Evolutionary conservation across 2,113 vertebrate species (phyloP).

Genomic region (Ptilorrhoa leucosticta): DNA sequence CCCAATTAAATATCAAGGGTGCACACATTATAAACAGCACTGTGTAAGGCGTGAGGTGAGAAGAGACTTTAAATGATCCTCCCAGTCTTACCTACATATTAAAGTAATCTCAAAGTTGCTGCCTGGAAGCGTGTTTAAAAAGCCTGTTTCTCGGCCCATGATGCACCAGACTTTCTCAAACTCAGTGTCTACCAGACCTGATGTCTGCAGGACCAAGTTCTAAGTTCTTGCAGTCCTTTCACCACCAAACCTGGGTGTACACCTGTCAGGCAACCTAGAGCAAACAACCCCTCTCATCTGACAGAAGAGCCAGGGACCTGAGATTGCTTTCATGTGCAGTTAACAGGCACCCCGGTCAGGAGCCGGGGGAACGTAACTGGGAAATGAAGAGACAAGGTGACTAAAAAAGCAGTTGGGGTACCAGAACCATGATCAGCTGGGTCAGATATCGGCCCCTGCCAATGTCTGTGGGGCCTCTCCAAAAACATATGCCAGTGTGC

Average conservation of each 20-base stretch:
- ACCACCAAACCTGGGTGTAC: not conserved
- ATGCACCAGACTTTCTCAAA: not conserved
- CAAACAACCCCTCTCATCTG: not conserved
- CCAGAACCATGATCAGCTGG: not conserved
- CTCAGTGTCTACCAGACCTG: fast-evolving
- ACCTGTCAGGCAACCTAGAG: not conserved
- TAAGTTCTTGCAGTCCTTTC: not conserved
- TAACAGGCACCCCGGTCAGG: fast-evolving
- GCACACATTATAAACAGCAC: not conserved
- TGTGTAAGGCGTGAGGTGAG: not conserved
- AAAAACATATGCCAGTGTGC: not conserved
- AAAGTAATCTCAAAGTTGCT: not conserved
- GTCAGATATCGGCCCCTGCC: not conserved
- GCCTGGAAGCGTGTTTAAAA: not conserved
- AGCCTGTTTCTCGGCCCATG: not conserved
- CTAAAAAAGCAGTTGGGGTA: not conserved
- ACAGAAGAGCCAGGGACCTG: not conserved
- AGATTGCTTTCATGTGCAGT: not conserved
- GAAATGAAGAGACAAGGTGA: not conserved
- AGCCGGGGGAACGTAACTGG: not conserved
- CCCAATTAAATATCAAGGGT: not conserved
- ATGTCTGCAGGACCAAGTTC: not conserved
- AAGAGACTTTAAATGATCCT: not conserved
- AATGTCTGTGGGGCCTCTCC: not conserved
- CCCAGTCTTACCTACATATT: not conserved